phyloP scores from a whole-genome alignment of 2,113 vertebrate genomes.

The Condylura cristata region DNA sequence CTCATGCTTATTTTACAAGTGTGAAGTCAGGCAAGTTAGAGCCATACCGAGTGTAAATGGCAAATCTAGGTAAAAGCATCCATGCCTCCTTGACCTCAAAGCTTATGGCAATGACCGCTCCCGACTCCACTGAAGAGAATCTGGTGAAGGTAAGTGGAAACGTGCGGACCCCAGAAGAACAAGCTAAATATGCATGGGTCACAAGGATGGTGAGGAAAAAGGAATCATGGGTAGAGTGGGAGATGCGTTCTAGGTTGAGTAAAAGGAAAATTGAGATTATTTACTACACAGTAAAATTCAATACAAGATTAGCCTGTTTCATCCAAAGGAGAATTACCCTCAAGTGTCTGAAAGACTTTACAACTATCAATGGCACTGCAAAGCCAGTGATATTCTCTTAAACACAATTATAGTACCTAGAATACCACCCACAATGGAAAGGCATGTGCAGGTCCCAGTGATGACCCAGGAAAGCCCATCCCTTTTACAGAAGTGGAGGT shows the following conservation, averaged over 20 bases:
- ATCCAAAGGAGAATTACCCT: neutral
- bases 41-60: neutral
- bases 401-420: neutral
- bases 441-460: neutral
- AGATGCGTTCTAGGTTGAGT: neutral
- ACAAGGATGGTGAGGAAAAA: neutral
- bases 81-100: neutral
- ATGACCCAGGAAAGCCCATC: neutral
- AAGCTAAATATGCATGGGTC: neutral
- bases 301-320: neutral
- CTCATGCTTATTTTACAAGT: neutral
- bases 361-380: neutral
- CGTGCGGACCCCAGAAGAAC: neutral
- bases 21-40: neutral
- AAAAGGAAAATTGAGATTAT: neutral
- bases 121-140: neutral
- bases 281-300: neutral
- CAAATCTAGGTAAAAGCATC: neutral
- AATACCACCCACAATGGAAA: neutral
- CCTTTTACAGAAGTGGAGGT: neutral
- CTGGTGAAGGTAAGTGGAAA: neutral
- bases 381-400: neutral
- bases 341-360: neutral
- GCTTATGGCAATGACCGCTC: neutral
- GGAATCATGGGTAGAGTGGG: neutral